Conservation (phyloP, 2,797 vertebrate species). For the Oophaga sylvatica region DNA sequence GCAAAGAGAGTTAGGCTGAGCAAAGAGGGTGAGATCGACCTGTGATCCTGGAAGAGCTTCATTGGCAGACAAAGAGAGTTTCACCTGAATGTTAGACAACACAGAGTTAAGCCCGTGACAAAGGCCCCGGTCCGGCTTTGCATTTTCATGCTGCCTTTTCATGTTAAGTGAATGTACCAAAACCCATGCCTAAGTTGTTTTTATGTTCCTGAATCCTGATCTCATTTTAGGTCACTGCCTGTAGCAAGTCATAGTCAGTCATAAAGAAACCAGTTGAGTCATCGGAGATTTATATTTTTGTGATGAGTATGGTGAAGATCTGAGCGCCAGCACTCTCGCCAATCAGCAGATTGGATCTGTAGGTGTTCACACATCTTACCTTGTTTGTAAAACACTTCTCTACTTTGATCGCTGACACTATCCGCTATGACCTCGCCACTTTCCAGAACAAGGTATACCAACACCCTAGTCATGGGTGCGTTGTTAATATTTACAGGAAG, state of each 20-base stretch:
- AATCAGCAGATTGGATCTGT: too few relatives aligned
- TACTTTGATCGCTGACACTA: conserved; percentile 33
- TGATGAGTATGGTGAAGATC: too few relatives aligned
- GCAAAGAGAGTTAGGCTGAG: conserved; percentile 71
- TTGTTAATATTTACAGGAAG: not conserved
- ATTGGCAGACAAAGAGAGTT: conserved; percentile 66
- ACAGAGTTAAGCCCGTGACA: too few relatives aligned
- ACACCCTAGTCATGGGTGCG: conserved; percentile 24
- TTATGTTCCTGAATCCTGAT: too few relatives aligned
- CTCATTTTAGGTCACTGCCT: too few relatives aligned
- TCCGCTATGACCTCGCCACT: conserved; percentile 51
- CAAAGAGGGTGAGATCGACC: conserved; percentile 62
- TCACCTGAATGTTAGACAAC: conserved; percentile 66
- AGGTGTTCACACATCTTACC: conserved; percentile 6
- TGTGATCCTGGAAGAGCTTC: conserved; percentile 65
- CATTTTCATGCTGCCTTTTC: too few relatives aligned
- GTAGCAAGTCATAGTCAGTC: too few relatives aligned
- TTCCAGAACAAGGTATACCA: conserved; percentile 45
- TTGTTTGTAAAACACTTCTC: conserved; percentile 56
- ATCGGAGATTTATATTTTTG: too few relatives aligned
- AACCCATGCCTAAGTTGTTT: too few relatives aligned
- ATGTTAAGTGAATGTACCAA: too few relatives aligned
- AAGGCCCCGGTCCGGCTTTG: not conserved
- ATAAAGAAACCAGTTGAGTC: too few relatives aligned
- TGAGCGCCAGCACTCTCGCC: too few relatives aligned